Base-by-base conservation (phyloP, 2,797 vertebrate genomes). In the Sebastes itinus region DNA sequence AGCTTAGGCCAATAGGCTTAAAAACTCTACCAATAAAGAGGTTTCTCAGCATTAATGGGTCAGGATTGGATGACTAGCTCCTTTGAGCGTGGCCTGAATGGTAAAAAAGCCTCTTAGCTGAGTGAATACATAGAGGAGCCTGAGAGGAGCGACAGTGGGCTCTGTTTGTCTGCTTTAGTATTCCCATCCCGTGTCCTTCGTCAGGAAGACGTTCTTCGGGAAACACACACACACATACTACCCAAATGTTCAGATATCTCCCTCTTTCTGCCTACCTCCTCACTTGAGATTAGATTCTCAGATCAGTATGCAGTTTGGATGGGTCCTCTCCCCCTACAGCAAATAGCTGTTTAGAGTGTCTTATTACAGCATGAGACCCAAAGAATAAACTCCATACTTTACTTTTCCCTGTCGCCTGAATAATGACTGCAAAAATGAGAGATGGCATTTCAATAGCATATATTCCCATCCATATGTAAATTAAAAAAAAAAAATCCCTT, bases 51-150 rank as follows among this genome's bases (percentile, higher is more conserved):
- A 90, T 93, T 94, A 94, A 95, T 95, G 91, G 93, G 87, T 93
- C 92, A 87, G 88, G 88, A 93, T 92, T 93, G 93, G 94, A 95
- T 94, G 94, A 95, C 91, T 94, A 92, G 89, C 88, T 93, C 87
- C 93, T 94, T 95, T 95, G 92, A 94, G 92, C 89, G 94, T 93
- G 92, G 93, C 87, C 90, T 94, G 93, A 94, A 94, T 93, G 92
- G 88, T 78, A 91, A 94, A 94, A 93, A 93, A 95, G 94, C 93
- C 91, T 93, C 92, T 94, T 93, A 92, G 89, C 93, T 77, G 74
- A 86, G 91, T 93, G 94, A 95, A 95, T 94, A 87, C 94, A 94
- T 92, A 95, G 95, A 95, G 92, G 85, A 90, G 88, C 85, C 88
- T 88, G 90, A 89, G 90, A 87, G 81, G 78, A 90, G 81, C 85